Evolutionary conservation across 2,113 vertebrate genomes (phyloP).

Genomic region (Pseudopipra pipra): DNA sequence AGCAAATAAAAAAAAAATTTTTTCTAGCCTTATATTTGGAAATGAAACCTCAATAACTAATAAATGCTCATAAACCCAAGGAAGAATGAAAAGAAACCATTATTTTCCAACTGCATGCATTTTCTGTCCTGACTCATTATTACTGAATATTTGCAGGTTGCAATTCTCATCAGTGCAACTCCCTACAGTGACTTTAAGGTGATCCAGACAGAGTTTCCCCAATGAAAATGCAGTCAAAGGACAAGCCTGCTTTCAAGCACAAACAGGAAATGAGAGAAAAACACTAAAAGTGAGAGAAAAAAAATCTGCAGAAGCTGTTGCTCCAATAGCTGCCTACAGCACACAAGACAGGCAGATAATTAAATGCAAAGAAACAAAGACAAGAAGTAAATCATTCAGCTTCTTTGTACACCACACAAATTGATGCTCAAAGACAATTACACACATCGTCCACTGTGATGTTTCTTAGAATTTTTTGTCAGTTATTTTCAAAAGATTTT

Average conservation of each 20-base stretch:
- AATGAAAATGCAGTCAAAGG: background rate
- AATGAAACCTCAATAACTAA: background rate
- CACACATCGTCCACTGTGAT: background rate
- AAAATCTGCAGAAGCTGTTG: background rate
- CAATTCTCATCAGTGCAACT: background rate
- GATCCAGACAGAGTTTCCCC: background rate
- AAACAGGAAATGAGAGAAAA: conserved; percentile 40
- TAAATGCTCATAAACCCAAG: background rate
- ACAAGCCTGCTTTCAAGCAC: background rate
- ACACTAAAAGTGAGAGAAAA: background rate
- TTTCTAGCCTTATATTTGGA: background rate
- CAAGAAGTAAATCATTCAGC: background rate
- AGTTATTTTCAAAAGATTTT: background rate
- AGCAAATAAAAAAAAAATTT: background rate
- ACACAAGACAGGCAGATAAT: background rate
- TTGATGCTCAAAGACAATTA: background rate
- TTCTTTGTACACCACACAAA: background rate
- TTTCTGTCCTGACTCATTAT: background rate
- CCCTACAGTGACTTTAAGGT: background rate
- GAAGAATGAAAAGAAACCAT: background rate
- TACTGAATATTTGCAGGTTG: background rate
- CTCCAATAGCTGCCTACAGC: background rate
- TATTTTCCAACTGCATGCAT: background rate
- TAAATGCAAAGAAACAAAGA: background rate
- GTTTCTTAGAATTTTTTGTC: background rate